These are phyloP conservation scores for Lagenorhynchus albirostris DNA, from an alignment of 2,113 vertebrate species.

Conservation along the genomic window DNA sequence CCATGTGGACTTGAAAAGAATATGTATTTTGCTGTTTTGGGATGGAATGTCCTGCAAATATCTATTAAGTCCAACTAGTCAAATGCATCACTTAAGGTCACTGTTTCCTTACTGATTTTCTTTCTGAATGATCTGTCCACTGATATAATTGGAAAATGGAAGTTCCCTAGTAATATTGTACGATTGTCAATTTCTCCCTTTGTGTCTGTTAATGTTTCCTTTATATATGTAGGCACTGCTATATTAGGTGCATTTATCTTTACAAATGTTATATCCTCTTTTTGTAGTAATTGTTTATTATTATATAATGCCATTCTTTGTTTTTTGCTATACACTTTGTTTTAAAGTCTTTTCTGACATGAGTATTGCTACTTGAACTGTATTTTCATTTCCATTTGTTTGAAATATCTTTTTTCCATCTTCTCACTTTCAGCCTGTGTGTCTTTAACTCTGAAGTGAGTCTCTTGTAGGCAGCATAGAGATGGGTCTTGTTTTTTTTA, in stretches of 20 bases:
- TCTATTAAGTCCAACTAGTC: neutral
- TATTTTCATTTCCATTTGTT: neutral
- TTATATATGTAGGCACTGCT: neutral
- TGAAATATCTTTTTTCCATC: neutral
- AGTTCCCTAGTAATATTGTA: neutral
- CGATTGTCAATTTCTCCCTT: neutral
- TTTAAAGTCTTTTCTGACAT: neutral
- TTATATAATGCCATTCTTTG: neutral
- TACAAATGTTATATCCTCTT: neutral
- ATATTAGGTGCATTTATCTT: neutral
- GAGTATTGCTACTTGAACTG: neutral
- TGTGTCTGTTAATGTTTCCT: neutral
- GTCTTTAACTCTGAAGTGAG: no score
- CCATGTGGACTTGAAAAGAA: neutral
- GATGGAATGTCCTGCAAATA: neutral
- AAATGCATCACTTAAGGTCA: neutral
- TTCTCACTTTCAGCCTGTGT: neutral
- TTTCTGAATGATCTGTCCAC: neutral
- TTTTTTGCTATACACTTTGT: neutral
- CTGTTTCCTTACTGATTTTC: neutral
- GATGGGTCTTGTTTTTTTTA: neutral
- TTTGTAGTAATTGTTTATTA: neutral
- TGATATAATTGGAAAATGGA: neutral
- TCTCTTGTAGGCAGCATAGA: neutral
- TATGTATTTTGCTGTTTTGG: neutral